Conservation (phyloP, 1,140 invertebrate genomes). For the Fopius arisanus region DNA sequence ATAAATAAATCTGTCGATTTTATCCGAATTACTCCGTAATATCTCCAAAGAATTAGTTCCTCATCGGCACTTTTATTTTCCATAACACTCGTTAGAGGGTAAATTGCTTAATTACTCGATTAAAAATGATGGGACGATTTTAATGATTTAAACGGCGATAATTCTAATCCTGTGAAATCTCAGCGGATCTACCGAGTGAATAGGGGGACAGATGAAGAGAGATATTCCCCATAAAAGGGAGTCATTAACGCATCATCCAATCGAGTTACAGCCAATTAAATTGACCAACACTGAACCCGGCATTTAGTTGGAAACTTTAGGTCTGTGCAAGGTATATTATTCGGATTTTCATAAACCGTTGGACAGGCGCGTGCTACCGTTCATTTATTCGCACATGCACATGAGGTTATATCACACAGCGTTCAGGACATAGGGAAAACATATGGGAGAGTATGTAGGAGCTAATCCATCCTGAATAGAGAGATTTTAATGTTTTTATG, state of each 20-base stretch:
- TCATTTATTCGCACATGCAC: constrained; percentile 13
- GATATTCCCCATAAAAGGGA: too few species aligned
- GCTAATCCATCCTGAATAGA: constrained; percentile 63
- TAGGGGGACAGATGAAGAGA: too few species aligned
- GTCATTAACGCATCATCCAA: not conserved
- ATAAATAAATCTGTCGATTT: too few species aligned
- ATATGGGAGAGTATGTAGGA: constrained; percentile 19
- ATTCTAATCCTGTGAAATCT: too few species aligned
- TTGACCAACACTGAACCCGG: constrained; percentile 1
- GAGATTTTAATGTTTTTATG: constrained; percentile 67
- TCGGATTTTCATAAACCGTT: not conserved
- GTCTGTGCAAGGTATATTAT: not conserved
- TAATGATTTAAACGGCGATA: too few species aligned
- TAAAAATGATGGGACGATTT: too few species aligned
- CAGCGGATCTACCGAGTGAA: too few species aligned
- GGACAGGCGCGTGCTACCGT: not conserved
- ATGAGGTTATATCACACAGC: constrained; percentile 40
- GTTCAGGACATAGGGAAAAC: constrained; percentile 22
- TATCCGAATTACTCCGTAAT: too few species aligned
- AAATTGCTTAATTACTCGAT: too few species aligned
- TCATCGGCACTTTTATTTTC: too few species aligned
- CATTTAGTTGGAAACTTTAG: not conserved
- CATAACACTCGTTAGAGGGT: too few species aligned
- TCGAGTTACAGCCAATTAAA: not conserved
- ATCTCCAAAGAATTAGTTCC: too few species aligned